A percentile compares a stretch with the other conserved stretches of the same genome.
Conservation (phyloP, 37 sponge, comb jelly and placozoan species). For the Amphimedon queenslandica region DNA sequence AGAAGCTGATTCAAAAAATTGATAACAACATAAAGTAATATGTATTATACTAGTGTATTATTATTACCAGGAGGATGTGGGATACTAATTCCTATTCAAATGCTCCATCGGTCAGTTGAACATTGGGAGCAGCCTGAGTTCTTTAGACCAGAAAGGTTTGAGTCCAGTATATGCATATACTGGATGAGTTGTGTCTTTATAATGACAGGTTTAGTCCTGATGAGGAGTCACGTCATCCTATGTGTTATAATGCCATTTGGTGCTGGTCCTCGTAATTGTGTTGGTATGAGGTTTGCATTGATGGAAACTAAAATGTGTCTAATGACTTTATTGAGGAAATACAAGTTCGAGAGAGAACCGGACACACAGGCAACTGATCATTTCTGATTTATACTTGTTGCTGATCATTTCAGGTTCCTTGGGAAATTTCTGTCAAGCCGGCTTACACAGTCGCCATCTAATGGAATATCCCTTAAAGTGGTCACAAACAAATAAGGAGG, state of each 20-base stretch:
- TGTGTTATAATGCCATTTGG: constrained; percentile 72
- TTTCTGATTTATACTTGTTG: neutral
- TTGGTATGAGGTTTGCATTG: constrained; percentile 79
- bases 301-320: constrained; percentile 73
- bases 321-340: constrained; percentile 45
- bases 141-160: constrained; percentile 75
- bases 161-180: no score
- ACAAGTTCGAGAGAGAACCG: constrained; percentile 35
- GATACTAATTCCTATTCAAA: constrained; percentile 29
- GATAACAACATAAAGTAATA: neutral
- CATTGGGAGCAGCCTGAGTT: constrained; percentile 72
- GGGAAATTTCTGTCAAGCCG: constrained; percentile 42
- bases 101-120: constrained; percentile 57
- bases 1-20: constrained; percentile 7
- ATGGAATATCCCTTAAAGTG: no score
- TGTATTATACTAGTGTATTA: neutral
- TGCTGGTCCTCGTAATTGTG: constrained; percentile 68
- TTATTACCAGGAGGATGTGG: constrained; percentile 38
- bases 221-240: constrained; percentile 38
- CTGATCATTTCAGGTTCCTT: neutral
- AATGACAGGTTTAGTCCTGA: constrained; percentile 59
- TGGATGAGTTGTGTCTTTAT: neutral
- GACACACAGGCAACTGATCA: constrained; percentile 20
- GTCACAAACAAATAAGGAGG: no score
- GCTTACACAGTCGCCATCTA: constrained; percentile 57